These are phyloP conservation scores for Eulacestoma nigropectus DNA, from an alignment of 2,113 vertebrate species.

Conservation along the genomic window DNA sequence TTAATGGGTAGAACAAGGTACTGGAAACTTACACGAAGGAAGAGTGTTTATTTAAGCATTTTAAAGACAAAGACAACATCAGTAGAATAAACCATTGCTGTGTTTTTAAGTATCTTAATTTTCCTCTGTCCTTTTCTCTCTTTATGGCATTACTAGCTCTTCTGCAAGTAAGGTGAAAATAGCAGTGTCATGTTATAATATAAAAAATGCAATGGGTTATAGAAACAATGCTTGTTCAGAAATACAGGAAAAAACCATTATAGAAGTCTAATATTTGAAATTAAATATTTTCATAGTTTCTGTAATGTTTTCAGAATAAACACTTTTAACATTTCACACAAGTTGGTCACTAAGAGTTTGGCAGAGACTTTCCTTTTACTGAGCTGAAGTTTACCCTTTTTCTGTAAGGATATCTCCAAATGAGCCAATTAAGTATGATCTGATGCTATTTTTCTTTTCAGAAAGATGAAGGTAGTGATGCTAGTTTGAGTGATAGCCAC, in stretches of 20 bases:
- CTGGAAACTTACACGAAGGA: not conserved
- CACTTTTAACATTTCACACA: not conserved
- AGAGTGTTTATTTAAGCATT: not conserved
- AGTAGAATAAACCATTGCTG: not conserved
- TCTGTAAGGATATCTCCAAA: not conserved
- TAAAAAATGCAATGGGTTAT: not conserved
- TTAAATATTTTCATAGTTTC: not conserved
- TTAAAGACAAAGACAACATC: not conserved
- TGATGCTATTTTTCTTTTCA: slow-evolving; percentile 53
- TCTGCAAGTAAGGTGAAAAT: not conserved
- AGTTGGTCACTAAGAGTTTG: not conserved
- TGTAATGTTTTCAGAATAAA: not conserved
- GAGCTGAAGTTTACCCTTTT: not conserved
- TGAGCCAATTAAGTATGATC: not conserved
- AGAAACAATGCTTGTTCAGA: not conserved
- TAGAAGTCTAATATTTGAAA: not conserved
- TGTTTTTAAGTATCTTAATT: not conserved
- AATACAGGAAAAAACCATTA: not conserved
- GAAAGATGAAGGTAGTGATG: slow-evolving; percentile 90
- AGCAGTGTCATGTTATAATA: not conserved
- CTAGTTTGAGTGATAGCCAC: slow-evolving; percentile 88
- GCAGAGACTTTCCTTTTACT: not conserved
- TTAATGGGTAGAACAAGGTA: not conserved
- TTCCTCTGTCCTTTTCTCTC: not conserved
- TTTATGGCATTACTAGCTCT: not conserved